These are phyloP conservation scores for Oreochromis grahami DNA, from an alignment of 2,797 vertebrate species.

Conservation along the genomic window DNA sequence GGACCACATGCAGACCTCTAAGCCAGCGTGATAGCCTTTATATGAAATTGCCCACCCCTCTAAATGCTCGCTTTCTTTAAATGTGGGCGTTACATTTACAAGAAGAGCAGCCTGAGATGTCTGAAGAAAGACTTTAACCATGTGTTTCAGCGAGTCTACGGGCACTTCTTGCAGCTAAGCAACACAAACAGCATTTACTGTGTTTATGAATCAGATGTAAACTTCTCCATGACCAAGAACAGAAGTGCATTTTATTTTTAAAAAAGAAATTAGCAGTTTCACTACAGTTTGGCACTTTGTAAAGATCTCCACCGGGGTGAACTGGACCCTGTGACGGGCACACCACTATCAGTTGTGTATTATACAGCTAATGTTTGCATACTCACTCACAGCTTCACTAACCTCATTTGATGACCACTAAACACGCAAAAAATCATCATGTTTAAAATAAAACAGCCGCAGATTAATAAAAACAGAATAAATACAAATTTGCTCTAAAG, in stretches of 20 bases:
- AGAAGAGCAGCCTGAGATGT: neutral
- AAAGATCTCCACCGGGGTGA: neutral
- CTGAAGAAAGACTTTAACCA: neutral
- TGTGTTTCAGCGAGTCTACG: neutral
- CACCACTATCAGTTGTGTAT: neutral
- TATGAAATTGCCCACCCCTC: neutral
- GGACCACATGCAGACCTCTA: neutral
- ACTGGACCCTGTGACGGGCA: neutral
- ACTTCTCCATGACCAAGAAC: neutral
- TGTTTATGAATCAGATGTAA: neutral
- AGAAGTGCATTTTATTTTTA: neutral
- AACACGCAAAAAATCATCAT: neutral
- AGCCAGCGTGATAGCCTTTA: neutral
- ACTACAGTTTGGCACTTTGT: neutral
- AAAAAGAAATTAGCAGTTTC: neutral
- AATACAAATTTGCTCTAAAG: neutral
- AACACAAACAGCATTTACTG: neutral
- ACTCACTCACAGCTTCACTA: fast-evolving
- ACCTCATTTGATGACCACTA: neutral
- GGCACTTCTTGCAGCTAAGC: neutral
- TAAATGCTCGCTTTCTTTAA: fast-evolving
- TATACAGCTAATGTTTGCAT: neutral
- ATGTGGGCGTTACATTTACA: neutral
- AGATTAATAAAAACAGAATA: neutral
- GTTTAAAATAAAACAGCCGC: neutral